Conservation (phyloP, 2,888 invertebrate species). For the Drosophila emarginata region DNA sequence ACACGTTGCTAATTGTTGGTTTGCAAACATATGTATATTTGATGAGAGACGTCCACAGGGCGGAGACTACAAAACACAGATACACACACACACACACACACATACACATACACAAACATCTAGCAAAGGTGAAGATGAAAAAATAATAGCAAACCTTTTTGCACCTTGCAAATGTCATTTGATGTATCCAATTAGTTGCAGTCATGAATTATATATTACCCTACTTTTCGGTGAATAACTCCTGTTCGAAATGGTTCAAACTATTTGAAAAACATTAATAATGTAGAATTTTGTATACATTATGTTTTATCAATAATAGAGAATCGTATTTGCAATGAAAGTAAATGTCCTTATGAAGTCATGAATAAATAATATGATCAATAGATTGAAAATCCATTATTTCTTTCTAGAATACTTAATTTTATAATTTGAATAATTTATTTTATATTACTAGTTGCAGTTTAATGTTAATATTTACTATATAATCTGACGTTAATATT, state of each 20-base stretch:
- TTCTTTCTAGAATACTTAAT: too few relatives aligned
- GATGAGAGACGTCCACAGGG: constrained; percentile 45
- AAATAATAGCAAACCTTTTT: constrained; percentile 53
- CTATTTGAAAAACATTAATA: neutral
- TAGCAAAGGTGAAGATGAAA: constrained; percentile 37
- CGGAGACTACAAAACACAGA: constrained; percentile 34
- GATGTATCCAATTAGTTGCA: neutral
- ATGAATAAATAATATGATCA: too few relatives aligned
- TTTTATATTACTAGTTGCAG: too few relatives aligned
- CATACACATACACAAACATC: neutral
- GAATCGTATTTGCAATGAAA: too few relatives aligned
- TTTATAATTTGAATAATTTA: too few relatives aligned
- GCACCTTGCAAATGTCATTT: constrained; percentile 68
- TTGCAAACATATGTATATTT: constrained; percentile 34
- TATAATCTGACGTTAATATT: too few relatives aligned
- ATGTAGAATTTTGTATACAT: neutral
- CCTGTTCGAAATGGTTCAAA: too few relatives aligned
- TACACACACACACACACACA: constrained; percentile 5
- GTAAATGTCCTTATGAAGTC: too few relatives aligned
- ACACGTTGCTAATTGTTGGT: constrained; percentile 72
- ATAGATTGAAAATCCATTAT: too few relatives aligned
- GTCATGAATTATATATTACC: neutral
- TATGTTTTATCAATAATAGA: too few relatives aligned
- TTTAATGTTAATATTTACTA: too few relatives aligned
- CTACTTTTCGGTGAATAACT: neutral